Base-by-base conservation (phyloP, 2,113 vertebrate species). In the Oreotragus oreotragus region DNA sequence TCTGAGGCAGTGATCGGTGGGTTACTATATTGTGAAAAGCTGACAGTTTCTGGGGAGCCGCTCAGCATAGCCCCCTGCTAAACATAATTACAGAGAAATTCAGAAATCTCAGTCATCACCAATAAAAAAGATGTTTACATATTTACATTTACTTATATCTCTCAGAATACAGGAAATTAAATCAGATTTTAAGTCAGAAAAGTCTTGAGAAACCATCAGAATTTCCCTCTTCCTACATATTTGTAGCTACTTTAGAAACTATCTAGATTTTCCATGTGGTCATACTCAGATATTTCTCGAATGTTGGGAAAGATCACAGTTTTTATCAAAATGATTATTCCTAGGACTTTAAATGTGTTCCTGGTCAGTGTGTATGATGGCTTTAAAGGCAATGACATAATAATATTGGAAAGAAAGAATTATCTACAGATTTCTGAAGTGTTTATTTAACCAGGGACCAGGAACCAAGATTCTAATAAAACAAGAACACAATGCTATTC, bases 21-120 rank as follows among this genome's bases (percentile, higher is more conserved):
- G 81, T 94, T 92, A 84, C 88, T 66, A 12, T n/a, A 30, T 83
- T 76, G 12, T 17, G 79, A 47, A 92, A 79, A 58, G 62, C 88
- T 51, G 77, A 53, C 83, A 81, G 94, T 47, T 80, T 94, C 47
- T 62, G 60, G 70, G 39, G 49, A 80, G 53, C 70, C 43, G 4
- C 62, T 95, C 45, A 30, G 43, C 70, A 33, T 45, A 90, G 55
- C 2, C 70, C 39, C 6, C 49, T n/a, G 39, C 70, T 93, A 86
- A 64, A 57, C 62, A 51, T 85, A 93, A 88, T 97, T 97, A 86
- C 9, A 57, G 55, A 64, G 57, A 73, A 88, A 95, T 88, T 79
- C 66, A 51, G 60, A 83, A 85, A 62, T 70, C 51, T 88, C 66
- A 92, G 84, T 47, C 39, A 58, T 94, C 6, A 73, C 9, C 12